Conservation (phyloP, 2,888 invertebrate genomes). For the Itoplectis maculator region DNA sequence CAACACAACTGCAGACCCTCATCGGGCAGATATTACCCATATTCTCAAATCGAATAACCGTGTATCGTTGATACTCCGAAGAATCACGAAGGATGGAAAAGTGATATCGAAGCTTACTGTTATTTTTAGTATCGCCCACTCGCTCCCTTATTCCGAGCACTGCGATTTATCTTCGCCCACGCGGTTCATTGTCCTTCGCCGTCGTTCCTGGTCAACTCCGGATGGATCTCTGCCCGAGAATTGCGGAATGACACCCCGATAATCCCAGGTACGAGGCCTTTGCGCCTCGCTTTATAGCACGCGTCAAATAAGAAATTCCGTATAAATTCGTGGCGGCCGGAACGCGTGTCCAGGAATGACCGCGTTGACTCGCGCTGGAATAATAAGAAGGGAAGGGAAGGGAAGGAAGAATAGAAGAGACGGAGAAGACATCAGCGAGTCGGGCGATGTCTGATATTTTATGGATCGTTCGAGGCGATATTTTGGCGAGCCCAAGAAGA, state of each 20-base stretch:
- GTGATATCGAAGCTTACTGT: too few species aligned
- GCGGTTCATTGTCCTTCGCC: neutral
- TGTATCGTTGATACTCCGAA: too few species aligned
- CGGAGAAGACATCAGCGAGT: neutral
- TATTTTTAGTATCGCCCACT: neutral
- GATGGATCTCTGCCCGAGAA: neutral
- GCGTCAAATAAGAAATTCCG: conserved; percentile 19
- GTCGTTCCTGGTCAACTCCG: neutral
- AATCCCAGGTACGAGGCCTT: neutral
- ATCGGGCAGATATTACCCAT: too few species aligned
- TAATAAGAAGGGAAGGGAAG: conserved; percentile 17
- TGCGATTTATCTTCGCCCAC: neutral
- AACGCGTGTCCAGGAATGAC: conserved; percentile 22
- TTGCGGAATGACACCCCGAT: neutral
- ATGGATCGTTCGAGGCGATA: conserved; percentile 6
- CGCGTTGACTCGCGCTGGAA: neutral
- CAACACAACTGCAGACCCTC: too few species aligned
- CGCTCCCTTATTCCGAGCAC: neutral
- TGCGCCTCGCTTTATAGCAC: conserved; percentile 7
- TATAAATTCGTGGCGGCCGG: neutral
- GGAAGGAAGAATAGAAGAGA: neutral
- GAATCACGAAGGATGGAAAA: too few species aligned
- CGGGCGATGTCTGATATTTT: neutral
- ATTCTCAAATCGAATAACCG: too few species aligned
- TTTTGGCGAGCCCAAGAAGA: neutral